Evolutionary conservation across 2,113 vertebrate genomes (phyloP).

Genomic region (Hyperopisus bebe): DNA sequence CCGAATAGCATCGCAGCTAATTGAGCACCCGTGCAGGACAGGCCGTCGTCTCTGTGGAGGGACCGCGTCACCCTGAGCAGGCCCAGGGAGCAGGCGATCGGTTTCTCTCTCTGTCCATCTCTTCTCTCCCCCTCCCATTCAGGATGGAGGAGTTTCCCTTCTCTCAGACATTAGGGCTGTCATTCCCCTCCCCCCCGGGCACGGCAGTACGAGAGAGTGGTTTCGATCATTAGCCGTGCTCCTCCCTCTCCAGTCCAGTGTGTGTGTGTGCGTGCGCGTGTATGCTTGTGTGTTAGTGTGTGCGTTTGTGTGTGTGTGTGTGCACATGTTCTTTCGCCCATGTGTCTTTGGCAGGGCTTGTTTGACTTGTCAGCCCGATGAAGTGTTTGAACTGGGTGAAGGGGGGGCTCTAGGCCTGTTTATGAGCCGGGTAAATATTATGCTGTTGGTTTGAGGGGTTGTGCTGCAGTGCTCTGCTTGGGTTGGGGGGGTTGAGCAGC

Average conservation of each 20-base stretch:
- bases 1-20: not conserved
- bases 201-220: slow-evolving; percentile 15
- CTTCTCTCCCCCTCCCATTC: not conserved
- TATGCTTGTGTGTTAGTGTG: slow-evolving; percentile 22
- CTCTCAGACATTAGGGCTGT: slow-evolving; percentile 40
- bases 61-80: not conserved
- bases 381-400: slow-evolving; percentile 46
- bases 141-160: slow-evolving; percentile 13
- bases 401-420: slow-evolving; percentile 39
- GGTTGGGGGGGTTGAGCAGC: slow-evolving; percentile 11
- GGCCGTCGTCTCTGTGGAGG: not conserved
- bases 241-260: slow-evolving; percentile 4
- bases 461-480: slow-evolving; percentile 26
- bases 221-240: slow-evolving; percentile 11
- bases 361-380: slow-evolving; percentile 52
- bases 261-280: not conserved
- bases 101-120: not conserved
- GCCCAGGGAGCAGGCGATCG: not conserved
- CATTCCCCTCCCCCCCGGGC: slow-evolving; percentile 19
- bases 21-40: not conserved
- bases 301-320: not conserved
- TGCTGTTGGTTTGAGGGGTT: slow-evolving; percentile 38
- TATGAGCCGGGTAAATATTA: slow-evolving; percentile 60
- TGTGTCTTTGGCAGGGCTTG: slow-evolving; percentile 38
- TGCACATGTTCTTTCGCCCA: not conserved